Evolutionary conservation across 2,888 invertebrate species (phyloP), one percentile per base, ranked within the genome.

Genomic region (Synergus laeviventris): DNA sequence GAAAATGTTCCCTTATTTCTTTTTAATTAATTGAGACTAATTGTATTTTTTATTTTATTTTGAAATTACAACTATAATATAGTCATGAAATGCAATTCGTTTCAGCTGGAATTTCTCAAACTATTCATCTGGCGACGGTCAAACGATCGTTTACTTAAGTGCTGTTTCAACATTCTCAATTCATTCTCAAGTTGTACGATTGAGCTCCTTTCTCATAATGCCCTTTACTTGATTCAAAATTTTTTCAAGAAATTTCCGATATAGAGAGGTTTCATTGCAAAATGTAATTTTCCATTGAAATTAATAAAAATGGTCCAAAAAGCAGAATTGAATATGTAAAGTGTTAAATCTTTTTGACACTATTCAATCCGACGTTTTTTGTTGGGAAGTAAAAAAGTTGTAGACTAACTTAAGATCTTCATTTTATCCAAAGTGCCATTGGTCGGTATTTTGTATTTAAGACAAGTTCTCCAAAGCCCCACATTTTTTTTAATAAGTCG

Each of bases 381-480:
- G 21, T 21, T 1, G 12, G 18, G 18, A 24, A 12, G 12, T 31
- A 36, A 21, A 42, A 73, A 18, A 56, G 45, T 18, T 59, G 5
- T 9, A 59, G 83, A 2, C 79, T 78, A 2, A 80, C 80, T 76
- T 75, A 75, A 11, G 61, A 81, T 79, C 70, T 79, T 1, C 16
- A 70, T 74, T 21, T 73, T 73, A 5, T 81, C 82, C 7, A 82
- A 79, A 62, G 83, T 86, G 14, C 64, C 62, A 1, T 78, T 49
- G 60, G 76, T 56, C 1, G 92, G 91, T 74, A 89, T 87, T 91
- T 31, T 70, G 70, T 49, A 49, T n/a, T 31, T 88, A 75, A 93
- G 90, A 87, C 94, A 95, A 74, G 93, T 93, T 85, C 93, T 92
- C 95, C 95, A 96, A 9, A 96, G 91, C 0, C 96, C 96, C 3